Percentiles rank a stretch among this genome's conserved stretches.
These are phyloP conservation scores for Sorex fumeus DNA, from an alignment of 2,113 vertebrate species.

Conservation along the genomic window DNA sequence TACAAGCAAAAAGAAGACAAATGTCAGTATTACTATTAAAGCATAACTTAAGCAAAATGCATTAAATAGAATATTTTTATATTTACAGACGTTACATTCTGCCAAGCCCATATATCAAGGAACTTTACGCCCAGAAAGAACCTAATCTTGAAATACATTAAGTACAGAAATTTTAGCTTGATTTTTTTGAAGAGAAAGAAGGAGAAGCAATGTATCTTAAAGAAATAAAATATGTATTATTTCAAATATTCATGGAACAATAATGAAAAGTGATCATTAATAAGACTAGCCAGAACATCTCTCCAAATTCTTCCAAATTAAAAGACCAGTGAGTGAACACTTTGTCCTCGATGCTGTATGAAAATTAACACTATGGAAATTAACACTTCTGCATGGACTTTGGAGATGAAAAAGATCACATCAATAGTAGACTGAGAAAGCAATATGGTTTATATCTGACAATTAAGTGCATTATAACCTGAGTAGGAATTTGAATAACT, in stretches of 20 bases:
- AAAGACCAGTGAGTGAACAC: background rate
- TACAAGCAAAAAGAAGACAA: constrained; percentile 51
- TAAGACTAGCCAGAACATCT: background rate
- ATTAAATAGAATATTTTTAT: constrained; percentile 30
- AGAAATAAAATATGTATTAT: background rate
- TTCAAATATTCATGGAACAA: background rate
- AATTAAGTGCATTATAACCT: background rate
- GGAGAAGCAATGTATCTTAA: background rate
- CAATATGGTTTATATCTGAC: background rate
- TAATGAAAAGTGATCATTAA: background rate
- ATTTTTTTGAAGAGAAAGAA: no score
- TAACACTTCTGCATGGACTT: background rate
- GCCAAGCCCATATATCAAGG: constrained; percentile 40
- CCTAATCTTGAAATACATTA: constrained; percentile 4
- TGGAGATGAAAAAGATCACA: constrained; percentile 14
- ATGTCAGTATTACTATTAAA: constrained; percentile 15
- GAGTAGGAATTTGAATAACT: background rate
- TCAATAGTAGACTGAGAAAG: background rate
- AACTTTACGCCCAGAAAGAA: constrained; percentile 1
- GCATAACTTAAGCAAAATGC: constrained; percentile 42
- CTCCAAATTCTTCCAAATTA: background rate
- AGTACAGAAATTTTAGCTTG: constrained; percentile 52
- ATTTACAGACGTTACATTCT: constrained; percentile 45
- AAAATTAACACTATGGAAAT: constrained; percentile 30
- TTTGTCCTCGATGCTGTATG: background rate